These are phyloP conservation scores for Zaprionus lineosus DNA, from an alignment of 2,888 invertebrate species.

Conservation along the genomic window DNA sequence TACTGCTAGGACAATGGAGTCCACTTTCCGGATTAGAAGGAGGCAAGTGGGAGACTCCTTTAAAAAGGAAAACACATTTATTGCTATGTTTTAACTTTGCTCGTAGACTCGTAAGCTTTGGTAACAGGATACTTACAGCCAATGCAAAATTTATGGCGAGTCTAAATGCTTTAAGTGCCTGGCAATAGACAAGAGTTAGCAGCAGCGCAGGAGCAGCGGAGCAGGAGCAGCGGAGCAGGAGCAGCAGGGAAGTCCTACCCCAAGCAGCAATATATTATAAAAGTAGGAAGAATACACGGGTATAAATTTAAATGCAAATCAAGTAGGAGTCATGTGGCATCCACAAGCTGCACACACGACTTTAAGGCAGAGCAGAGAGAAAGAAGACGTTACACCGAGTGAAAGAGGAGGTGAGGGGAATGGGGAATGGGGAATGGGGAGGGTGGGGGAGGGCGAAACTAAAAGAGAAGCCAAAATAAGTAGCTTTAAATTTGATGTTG, in stretches of 20 bases:
- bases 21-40: too few relatives aligned
- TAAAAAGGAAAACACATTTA: too few relatives aligned
- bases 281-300: background rate
- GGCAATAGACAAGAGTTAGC: conserved; percentile 30
- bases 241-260: conserved; percentile 19
- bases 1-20: too few relatives aligned
- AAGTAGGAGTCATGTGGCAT: conserved; percentile 18
- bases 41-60: too few relatives aligned
- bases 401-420: background rate
- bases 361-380: background rate
- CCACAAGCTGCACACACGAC: background rate
- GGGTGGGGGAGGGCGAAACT: too few relatives aligned
- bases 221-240: conserved; percentile 5
- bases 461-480: background rate
- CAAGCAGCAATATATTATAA: conserved; percentile 42
- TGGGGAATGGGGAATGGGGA: too few relatives aligned
- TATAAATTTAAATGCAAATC: conserved; percentile 58
- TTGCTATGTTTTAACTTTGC: conserved; percentile 1
- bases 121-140: conserved; percentile 13
- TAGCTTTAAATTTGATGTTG: background rate
- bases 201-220: background rate
- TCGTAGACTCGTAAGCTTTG: conserved; percentile 1
- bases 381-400: too few relatives aligned
- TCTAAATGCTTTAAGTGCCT: conserved; percentile 26
- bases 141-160: conserved; percentile 35